Conservation (phyloP, 2,113 vertebrate species). For the Delphinapterus leucas region DNA sequence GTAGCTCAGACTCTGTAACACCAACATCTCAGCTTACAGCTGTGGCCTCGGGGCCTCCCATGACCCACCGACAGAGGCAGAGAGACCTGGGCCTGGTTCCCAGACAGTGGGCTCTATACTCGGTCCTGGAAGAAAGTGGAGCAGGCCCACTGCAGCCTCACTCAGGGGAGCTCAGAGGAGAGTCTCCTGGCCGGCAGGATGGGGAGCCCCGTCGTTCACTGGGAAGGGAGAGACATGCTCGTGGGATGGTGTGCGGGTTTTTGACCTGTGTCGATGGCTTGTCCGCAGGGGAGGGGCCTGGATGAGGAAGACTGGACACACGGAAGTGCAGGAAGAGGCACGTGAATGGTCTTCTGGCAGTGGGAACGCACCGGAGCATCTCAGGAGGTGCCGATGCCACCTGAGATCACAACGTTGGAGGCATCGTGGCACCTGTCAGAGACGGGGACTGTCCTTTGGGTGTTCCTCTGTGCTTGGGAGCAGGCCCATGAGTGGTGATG, state of each 20-base stretch:
- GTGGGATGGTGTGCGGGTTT: neutral
- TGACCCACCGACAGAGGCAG: neutral
- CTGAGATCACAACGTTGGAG: neutral
- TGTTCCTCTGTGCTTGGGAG: neutral
- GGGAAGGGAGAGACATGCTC: neutral
- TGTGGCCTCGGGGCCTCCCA: neutral
- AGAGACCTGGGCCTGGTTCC: neutral
- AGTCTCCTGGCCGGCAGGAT: neutral
- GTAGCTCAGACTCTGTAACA: neutral
- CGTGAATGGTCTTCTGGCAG: neutral
- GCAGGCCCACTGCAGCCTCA: neutral
- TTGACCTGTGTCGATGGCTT: neutral
- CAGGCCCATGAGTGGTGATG: neutral
- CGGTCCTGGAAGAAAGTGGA: neutral
- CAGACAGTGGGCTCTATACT: accelerated
- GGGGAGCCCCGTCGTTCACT: neutral
- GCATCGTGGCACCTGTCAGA: no score
- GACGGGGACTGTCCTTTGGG: neutral
- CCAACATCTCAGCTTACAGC: no score
- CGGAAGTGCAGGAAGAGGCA: accelerated
- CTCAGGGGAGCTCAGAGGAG: neutral
- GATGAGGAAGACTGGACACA: neutral
- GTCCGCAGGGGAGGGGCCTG: neutral
- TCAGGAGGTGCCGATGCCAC: neutral
- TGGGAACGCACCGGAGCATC: accelerated